Evolutionary conservation across 2,797 vertebrate species (phyloP), one percentile per base, ranked within the genome.

Genomic region (Chaunax sp.): DNA sequence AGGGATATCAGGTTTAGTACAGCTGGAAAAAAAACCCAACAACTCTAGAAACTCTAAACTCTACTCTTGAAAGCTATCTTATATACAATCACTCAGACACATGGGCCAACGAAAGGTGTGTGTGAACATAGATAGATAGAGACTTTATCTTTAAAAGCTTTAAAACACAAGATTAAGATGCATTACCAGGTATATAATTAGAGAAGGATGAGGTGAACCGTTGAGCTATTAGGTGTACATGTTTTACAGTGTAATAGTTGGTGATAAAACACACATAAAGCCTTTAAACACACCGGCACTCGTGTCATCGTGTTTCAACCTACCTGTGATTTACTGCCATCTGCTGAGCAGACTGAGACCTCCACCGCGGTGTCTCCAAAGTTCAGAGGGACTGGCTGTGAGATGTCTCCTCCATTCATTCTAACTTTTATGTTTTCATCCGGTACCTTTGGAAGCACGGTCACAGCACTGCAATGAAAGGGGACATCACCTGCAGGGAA

Each of bases 281-380:
- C 15, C 0, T 38, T 2, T 2, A 20, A 25, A 33, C 28, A 56
- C 19, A 57, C 2, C n/a, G 23, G 18, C 28, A 3, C 13, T 33
- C 10, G 14, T 23, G 13, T 3, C n/a, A 9, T 30, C 1, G 2
- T 5, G 25, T 45, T 33, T 19, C 28, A 2, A 15, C 6, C 40
- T 75, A 93, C 92, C 87, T 92, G 92, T 55, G 90, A 82, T 77
- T 87, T 87, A 49, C 82, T 85, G 88, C 89, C 92, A 94, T 93
- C 93, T 92, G 90, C 86, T 83, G 94, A 92, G n/a, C 59, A 66
- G 38, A 93, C 83, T 22, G 69, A 84, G 58, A 90, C 61, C 60
- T 89, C 75, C 71, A 93, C 69, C 58, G 69, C 10, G 0, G 90
- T 92, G 71, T 93, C 89, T 67, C 90, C 91, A 16, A 72, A 41